Percentiles rank a stretch among this genome's conserved stretches.
Conservation (phyloP, 2,113 vertebrate species). For the Cynocephalus volans region DNA sequence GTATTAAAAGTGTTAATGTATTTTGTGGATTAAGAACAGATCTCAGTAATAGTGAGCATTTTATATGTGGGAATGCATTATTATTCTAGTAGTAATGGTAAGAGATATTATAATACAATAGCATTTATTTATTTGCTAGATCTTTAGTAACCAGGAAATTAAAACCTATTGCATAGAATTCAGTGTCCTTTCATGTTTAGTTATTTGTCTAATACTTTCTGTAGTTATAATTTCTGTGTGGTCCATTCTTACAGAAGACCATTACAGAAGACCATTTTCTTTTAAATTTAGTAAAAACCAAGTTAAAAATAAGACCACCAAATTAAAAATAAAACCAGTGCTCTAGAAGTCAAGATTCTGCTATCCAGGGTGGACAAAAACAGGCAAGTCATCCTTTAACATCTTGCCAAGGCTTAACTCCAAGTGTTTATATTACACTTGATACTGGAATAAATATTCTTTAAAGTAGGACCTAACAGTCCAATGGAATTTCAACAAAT, state of each 20-base stretch:
- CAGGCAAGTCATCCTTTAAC: neutral
- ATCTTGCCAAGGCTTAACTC: neutral
- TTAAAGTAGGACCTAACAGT: neutral
- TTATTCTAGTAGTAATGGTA: neutral
- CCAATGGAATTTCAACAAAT: neutral
- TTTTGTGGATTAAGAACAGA: neutral
- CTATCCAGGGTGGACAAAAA: neutral
- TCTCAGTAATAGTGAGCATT: neutral
- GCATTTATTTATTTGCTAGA: neutral
- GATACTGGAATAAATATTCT: neutral
- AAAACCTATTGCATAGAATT: neutral
- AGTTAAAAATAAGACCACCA: neutral
- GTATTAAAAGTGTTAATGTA: neutral
- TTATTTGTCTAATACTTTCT: neutral
- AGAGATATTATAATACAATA: neutral
- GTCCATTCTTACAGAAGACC: too few species aligned
- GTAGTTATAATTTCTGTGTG: neutral
- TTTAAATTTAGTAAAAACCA: neutral
- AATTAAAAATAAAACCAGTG: neutral
- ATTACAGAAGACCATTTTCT: too few species aligned
- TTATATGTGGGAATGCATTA: neutral
- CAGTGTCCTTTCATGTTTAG: neutral
- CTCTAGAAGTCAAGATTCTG: neutral
- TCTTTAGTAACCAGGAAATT: neutral
- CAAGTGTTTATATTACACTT: neutral